These are phyloP conservation scores for Haliaeetus leucogaster DNA, from an alignment of 2,113 vertebrate genomes.

Conservation along the genomic window DNA sequence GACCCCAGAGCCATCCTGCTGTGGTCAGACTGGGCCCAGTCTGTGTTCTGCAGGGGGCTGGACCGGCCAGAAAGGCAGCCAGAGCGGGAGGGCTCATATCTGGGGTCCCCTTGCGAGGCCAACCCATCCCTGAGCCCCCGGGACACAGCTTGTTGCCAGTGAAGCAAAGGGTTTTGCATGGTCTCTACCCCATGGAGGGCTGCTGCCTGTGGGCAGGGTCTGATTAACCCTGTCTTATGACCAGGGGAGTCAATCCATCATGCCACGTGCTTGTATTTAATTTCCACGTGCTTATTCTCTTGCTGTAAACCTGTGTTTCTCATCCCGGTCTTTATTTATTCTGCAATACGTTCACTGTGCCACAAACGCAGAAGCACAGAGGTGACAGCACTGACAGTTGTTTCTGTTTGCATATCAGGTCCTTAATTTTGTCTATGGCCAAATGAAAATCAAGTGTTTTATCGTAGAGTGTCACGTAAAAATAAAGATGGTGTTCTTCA, in stretches of 20 bases:
- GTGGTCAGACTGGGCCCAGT: background rate
- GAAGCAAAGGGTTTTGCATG: background rate
- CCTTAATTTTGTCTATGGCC: background rate
- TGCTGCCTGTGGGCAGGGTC: background rate
- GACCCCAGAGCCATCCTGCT: background rate
- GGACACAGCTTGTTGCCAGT: too few species aligned
- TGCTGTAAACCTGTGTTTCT: background rate
- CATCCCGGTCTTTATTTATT: background rate
- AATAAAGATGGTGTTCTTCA: background rate
- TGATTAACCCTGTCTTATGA: background rate
- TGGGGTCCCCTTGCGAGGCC: fast-evolving
- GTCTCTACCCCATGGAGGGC: background rate
- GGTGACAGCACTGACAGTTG: background rate
- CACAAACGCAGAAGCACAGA: background rate
- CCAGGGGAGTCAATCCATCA: background rate
- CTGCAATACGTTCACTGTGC: fast-evolving
- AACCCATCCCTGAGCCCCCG: fast-evolving
- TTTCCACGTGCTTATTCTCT: background rate
- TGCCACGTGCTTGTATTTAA: background rate
- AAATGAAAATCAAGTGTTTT: background rate
- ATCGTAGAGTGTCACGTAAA: background rate
- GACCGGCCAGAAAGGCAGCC: background rate
- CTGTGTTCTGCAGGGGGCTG: background rate
- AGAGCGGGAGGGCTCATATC: background rate
- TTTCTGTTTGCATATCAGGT: background rate